Base-by-base conservation (phyloP, 2,888 invertebrate genomes). In the Caenorhabditis sp. region DNA sequence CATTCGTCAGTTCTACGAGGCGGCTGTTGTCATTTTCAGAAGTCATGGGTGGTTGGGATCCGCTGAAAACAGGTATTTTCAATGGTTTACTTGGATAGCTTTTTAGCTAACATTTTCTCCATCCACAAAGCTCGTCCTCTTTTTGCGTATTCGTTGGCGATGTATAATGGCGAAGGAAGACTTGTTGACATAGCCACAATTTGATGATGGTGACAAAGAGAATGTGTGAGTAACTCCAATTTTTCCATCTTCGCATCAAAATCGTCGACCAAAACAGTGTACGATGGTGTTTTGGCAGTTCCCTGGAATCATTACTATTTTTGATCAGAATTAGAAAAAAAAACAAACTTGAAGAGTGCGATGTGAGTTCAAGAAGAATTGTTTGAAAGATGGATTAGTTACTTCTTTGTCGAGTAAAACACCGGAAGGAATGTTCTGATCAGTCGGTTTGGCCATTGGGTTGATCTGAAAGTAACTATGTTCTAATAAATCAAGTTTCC, bases 351-450 rank as follows among this genome's bases (percentile, higher is more conserved):
- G 85, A 4, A 85, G 75, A 19, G 86, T 84, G 17, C 69, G 65
- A 69, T 86, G 84, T 3, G 81, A 74, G 58, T 81, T 84, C 49
- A 86, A 65, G 72, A 69, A 86, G 72, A 85, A 85, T 67, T 86
- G 83, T 36, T 77, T 77, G 76, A 58, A 79, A 1, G 68, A 57
- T 1, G 85, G 83, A 66, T 83, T 78, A 1, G 78, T 77, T 8
- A 83, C 58, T 5, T 60, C 50, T 0, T 61, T 58, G 59, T 86
- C 86, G 23, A 87, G 69, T 17, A 84, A 78, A 1, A 85, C 67
- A 58, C 86, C 86, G 5, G 77, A 68, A 14, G 51, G 67, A 43
- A 87, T 73, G 62, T 87, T 84, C 68, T 82, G 82, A 1, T 79
- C 66, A 1, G 79, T 67, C 0, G 63, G 54, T n/a, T 58, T 55